Evolutionary conservation across 2,113 vertebrate species (phyloP).

Genomic region (Pseudorectes ferrugineus): DNA sequence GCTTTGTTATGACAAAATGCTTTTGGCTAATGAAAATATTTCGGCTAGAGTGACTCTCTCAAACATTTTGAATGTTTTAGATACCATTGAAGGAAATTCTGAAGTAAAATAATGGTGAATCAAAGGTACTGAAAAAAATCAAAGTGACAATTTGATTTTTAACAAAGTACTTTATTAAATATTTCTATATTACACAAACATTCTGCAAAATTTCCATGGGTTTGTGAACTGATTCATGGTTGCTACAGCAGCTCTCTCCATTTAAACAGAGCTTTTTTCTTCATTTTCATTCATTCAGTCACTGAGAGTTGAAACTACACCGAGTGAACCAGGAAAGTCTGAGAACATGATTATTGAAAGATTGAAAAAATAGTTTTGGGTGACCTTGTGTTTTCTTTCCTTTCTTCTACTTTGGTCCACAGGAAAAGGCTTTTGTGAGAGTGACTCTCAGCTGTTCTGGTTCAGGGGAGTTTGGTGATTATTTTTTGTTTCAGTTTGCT

Average conservation of each 20-base stretch:
- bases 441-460: not conserved
- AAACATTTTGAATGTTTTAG: not conserved
- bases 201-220: not conserved
- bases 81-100: not conserved
- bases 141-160: not conserved
- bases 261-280: not conserved
- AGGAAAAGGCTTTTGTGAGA: not conserved
- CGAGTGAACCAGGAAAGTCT: not conserved
- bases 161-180: not conserved
- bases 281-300: not conserved
- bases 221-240: not conserved
- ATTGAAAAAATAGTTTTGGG: not conserved
- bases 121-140: not conserved
- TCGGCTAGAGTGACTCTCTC: not conserved
- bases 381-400: not conserved
- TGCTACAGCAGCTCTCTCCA: not conserved
- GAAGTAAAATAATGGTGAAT: not conserved
- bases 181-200: not conserved
- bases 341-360: not conserved
- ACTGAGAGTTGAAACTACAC: not conserved
- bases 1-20: not conserved
- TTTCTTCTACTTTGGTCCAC: not conserved
- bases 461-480: not conserved
- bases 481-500: not conserved
- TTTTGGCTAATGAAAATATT: not conserved